These are phyloP conservation scores for Chironomus riparius DNA, from an alignment of 2,888 invertebrate species.

Conservation along the genomic window DNA sequence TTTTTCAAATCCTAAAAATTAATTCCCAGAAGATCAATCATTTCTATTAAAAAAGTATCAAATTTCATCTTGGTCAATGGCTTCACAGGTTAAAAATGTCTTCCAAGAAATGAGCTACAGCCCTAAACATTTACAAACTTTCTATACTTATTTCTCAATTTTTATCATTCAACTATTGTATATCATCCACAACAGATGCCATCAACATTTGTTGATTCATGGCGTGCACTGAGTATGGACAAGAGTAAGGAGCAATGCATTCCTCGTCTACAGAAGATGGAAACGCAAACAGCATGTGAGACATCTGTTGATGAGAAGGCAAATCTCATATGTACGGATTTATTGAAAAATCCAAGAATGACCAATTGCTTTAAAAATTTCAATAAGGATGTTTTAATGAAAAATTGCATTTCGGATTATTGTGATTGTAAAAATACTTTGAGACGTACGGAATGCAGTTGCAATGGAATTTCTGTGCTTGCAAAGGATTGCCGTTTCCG, in stretches of 20 bases:
- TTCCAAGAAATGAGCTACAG: background rate
- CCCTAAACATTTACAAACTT: too few species aligned
- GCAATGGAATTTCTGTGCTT: slow-evolving; percentile 65
- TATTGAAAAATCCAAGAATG: slow-evolving; percentile 57
- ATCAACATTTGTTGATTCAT: slow-evolving; percentile 40
- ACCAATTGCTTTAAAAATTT: slow-evolving; percentile 55
- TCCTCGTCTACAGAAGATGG: background rate
- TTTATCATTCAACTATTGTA: background rate
- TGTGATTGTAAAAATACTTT: slow-evolving; percentile 53
- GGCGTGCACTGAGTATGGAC: slow-evolving; percentile 33
- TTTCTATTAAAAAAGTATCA: too few species aligned
- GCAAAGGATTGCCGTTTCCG: slow-evolving; percentile 65
- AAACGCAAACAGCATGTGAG: background rate
- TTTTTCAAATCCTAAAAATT: slow-evolving; percentile 33
- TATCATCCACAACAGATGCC: slow-evolving; percentile 30
- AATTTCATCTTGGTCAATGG: background rate
- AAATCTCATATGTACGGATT: slow-evolving; percentile 50
- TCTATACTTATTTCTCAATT: too few species aligned
- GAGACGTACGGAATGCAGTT: slow-evolving; percentile 59
- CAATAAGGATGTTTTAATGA: slow-evolving; percentile 55
- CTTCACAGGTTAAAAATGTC: too few species aligned
- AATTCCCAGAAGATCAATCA: slow-evolving; percentile 33
- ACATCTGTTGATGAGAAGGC: slow-evolving; percentile 44
- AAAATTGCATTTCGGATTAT: slow-evolving; percentile 72
- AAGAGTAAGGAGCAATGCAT: slow-evolving; percentile 36